Evolutionary conservation across 2,888 invertebrate species (phyloP), one percentile per base, ranked within the genome.

Genomic region (Heliconius cydno): DNA sequence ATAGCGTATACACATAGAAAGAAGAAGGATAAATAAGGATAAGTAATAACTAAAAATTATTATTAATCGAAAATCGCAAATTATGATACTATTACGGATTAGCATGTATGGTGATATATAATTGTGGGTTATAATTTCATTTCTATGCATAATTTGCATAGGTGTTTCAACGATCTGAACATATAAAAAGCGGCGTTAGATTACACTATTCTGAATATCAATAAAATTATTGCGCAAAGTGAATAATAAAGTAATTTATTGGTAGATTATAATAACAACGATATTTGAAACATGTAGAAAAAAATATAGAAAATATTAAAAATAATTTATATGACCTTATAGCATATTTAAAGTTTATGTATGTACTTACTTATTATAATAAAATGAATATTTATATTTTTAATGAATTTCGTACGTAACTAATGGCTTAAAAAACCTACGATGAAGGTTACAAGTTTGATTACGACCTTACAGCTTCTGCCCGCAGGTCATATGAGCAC

Each of bases 381-480:
- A n/a, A 68, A 38, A 68, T 38, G n/a, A 68, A 38, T 68, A 68
- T 68, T 68, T 38, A 68, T 68, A n/a, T 68, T 34, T 68, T 68
- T 68, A n/a, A n/a, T 38, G 30, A 77, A 19, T 34, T 30, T 15
- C 22, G 19, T 68, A n/a, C 1, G 68, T 68, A 68, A 41, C 38
- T 68, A 41, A 70, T 41, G 68, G n/a, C 68, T 41, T 41, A 41
- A 70, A 41, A 12, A 70, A 19, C 41, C 38, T 70, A 70, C 41
- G 41, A 41, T 7, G 68, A 70, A 70, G 68, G 68, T n/a, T 41
- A 41, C n/a, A 5, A 41, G 38, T 70, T 70, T 70, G 41, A 70
- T 70, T 70, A 25, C 41, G 68, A 70, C 68, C 68, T 70, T 70
- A 70, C 41, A 41, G 41, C 68, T 41, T 70, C 68, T 41, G 68